A percentile compares a stretch with the other conserved stretches of the same genome.
Conservation (phyloP, 53 echinoderm and acorn worm species). For the Hippasteria phrygiana region DNA sequence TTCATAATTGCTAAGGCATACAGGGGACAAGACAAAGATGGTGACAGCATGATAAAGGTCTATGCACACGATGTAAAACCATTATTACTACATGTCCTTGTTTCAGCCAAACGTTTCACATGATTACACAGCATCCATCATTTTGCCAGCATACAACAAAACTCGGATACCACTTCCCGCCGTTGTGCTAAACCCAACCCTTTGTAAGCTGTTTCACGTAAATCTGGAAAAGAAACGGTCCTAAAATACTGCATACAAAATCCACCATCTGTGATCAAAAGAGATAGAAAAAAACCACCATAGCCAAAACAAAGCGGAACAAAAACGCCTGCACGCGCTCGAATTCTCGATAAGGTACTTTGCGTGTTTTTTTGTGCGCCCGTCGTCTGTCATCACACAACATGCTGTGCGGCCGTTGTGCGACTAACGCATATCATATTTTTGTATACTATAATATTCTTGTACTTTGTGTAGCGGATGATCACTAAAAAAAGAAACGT, state of each 20-base stretch:
- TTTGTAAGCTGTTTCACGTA: neutral
- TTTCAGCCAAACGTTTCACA: too few species aligned
- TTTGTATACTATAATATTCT: neutral
- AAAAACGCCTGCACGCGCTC: neutral
- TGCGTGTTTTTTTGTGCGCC: neutral
- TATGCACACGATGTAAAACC: too few species aligned
- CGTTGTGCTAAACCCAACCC: neutral
- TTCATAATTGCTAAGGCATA: too few species aligned
- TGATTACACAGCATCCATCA: too few species aligned
- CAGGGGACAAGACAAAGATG: too few species aligned
- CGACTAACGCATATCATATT: neutral
- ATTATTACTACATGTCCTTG: too few species aligned
- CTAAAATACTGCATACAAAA: too few species aligned
- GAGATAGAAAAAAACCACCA: neutral
- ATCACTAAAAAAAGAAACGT: conserved; percentile 5
- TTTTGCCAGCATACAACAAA: neutral
- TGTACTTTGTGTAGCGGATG: conserved; percentile 13
- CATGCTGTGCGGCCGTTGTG: neutral
- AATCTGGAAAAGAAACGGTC: neutral
- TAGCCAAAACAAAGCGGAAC: neutral
- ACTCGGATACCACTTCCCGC: neutral
- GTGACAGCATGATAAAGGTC: too few species aligned
- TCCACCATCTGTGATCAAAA: neutral
- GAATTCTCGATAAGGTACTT: neutral
- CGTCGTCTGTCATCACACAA: neutral